Evolutionary conservation across 1,140 invertebrate species (phyloP), one percentile per base, ranked within the genome.

Genomic region (Teleopsis dalmanni): DNA sequence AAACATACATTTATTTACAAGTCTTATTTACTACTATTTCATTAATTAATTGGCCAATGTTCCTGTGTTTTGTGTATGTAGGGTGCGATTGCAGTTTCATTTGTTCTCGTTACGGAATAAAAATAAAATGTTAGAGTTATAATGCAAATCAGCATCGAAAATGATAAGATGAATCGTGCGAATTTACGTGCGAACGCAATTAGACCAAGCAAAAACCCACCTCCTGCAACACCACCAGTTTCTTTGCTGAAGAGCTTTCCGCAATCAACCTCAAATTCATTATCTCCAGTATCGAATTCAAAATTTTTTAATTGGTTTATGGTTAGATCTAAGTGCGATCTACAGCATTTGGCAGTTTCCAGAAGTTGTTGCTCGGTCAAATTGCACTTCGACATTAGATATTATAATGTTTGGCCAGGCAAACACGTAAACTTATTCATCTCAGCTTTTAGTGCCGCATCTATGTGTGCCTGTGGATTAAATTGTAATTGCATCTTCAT

Each of bases 301-400:
- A 21, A 14, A n/a, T 25, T 41, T 35, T 40, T 43, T 22, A 46
- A 16, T 14, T 51, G n/a, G n/a, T n/a, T 18, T 7, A 37, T 37
- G 18, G 7, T 37, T 37, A 10, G 9, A 37, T 18, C 35, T 37
- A 10, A 14, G 14, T n/a, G n/a, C n/a, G n/a, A n/a, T n/a, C n/a
- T n/a, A 31, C 27, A 9, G 27, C 7, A 7, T n/a, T n/a, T 41
- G 19, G 51, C 41, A 25, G 35, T 27, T 27, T 40, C 37, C 34
- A 47, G 47, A 14, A 53, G 43, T 22, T 60, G 55, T 54, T 56
- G 58, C 48, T 51, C 54, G 59, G 64, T 67, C 54, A 59, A 41
- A 58, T 67, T 67, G 55, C 64, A 67, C 53, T 58, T 57, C 18
- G 56, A 51, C 33, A 67, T 64, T 67, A 65, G 65, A 67, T 67